phyloP scores from a whole-genome alignment of 1,140 invertebrate species.

The Drosophila pachea region DNA sequence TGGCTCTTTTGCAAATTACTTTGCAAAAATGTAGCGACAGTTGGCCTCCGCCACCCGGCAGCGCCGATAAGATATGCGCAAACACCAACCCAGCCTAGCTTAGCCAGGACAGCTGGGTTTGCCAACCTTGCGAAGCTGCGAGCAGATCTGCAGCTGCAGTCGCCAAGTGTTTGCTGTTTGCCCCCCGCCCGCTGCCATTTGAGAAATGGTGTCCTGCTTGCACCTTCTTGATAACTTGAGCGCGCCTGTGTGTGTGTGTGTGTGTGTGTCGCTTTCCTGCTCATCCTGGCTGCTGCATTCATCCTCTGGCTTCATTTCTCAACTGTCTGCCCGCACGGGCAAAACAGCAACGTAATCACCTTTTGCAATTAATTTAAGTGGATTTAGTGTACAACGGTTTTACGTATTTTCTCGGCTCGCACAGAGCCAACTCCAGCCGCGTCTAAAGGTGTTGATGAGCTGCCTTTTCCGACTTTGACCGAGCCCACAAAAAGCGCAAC shows the following conservation, averaged over 20 bases:
- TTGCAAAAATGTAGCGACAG: conserved; percentile 76
- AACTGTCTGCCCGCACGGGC: conserved; percentile 69
- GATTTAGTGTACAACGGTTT: conserved; percentile 75
- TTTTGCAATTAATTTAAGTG: conserved; percentile 79
- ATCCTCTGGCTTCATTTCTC: conserved; percentile 61
- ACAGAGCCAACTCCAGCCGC: conserved; percentile 2
- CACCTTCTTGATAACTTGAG: conserved; percentile 69
- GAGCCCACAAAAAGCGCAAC: conserved; percentile 9
- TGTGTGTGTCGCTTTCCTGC: not conserved
- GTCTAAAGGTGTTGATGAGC: conserved; percentile 75
- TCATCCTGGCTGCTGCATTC: not conserved
- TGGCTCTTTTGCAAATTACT: conserved; percentile 76
- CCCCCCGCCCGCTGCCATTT: conserved; percentile 63
- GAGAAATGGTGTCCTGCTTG: conserved; percentile 63
- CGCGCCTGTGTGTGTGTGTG: conserved; percentile 4
- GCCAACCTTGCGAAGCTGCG: conserved; percentile 16
- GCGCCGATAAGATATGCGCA: conserved; percentile 45
- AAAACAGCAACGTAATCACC: conserved; percentile 78
- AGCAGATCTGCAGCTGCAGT: not conserved
- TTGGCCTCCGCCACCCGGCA: conserved; percentile 12
- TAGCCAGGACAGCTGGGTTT: conserved; percentile 40
- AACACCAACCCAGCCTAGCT: conserved; percentile 25
- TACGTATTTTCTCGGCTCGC: conserved; percentile 59
- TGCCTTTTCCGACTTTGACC: conserved; percentile 65
- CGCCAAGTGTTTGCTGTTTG: conserved; percentile 47